Evolutionary conservation across 2,113 vertebrate species (phyloP).

Genomic region (Athene cunicularia): DNA sequence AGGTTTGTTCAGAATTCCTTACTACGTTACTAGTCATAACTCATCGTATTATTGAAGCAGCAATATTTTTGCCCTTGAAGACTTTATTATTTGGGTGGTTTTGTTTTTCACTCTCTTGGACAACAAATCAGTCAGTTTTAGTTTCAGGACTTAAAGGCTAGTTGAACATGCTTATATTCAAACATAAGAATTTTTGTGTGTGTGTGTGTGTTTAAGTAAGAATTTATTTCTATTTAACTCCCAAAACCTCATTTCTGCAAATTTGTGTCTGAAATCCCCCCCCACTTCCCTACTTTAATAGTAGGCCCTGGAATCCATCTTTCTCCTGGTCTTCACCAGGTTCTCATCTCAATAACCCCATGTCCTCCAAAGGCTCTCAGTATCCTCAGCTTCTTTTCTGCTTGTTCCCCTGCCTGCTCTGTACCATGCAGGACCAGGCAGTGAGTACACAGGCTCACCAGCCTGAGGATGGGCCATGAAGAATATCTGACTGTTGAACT

Average conservation of each 20-base stretch:
- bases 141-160: not conserved
- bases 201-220: not conserved
- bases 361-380: not conserved
- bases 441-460: not conserved
- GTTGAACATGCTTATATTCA: not conserved
- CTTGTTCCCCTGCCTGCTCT: not conserved
- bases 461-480: too few species aligned
- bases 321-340: not conserved
- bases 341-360: not conserved
- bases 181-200: not conserved
- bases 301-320: not conserved
- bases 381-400: not conserved
- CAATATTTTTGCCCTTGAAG: not conserved
- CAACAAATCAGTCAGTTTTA: not conserved
- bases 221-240: not conserved
- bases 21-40: not conserved
- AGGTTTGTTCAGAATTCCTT: not conserved
- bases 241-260: not conserved
- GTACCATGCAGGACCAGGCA: not conserved
- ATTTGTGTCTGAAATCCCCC: not conserved
- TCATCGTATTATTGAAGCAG: not conserved
- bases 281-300: not conserved
- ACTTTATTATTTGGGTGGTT: not conserved
- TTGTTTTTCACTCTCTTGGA: not conserved
- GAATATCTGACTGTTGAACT: not conserved